A percentile compares a stretch with the other conserved stretches of the same genome.
These are phyloP conservation scores for Erithacus rubecula DNA, from an alignment of 2,797 vertebrate species.

Conservation along the genomic window DNA sequence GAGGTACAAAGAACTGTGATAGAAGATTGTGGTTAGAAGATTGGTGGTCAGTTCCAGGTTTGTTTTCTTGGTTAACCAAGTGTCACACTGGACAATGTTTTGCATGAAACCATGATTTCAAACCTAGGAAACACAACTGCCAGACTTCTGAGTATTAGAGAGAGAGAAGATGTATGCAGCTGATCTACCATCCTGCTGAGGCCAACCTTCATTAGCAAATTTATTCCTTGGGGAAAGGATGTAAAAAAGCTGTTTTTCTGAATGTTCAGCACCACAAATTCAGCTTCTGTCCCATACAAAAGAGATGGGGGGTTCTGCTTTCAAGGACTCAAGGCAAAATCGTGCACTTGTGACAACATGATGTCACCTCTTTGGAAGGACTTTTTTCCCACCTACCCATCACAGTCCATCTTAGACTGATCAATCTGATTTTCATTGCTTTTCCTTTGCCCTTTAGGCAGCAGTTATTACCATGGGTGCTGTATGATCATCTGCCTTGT, in stretches of 20 bases:
- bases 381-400: background rate
- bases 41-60: background rate
- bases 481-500: background rate
- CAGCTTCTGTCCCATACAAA: background rate
- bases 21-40: background rate
- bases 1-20: background rate
- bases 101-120: background rate
- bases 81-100: background rate
- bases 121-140: background rate
- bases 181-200: background rate
- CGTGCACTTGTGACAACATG: fast-evolving
- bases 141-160: background rate
- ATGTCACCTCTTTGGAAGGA: background rate
- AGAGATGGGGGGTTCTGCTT: background rate
- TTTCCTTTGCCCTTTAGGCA: background rate
- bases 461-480: background rate
- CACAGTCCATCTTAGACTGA: background rate
- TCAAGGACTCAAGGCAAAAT: background rate
- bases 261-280: background rate
- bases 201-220: background rate
- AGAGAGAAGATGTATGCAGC: background rate
- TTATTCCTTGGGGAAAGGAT: background rate
- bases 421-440: background rate
- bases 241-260: background rate
- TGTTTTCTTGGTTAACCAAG: background rate